A percentile compares a stretch with the other conserved stretches of the same genome.
These are phyloP conservation scores for Drosophila santomea DNA, from an alignment of 1,140 invertebrate genomes.

Conservation along the genomic window DNA sequence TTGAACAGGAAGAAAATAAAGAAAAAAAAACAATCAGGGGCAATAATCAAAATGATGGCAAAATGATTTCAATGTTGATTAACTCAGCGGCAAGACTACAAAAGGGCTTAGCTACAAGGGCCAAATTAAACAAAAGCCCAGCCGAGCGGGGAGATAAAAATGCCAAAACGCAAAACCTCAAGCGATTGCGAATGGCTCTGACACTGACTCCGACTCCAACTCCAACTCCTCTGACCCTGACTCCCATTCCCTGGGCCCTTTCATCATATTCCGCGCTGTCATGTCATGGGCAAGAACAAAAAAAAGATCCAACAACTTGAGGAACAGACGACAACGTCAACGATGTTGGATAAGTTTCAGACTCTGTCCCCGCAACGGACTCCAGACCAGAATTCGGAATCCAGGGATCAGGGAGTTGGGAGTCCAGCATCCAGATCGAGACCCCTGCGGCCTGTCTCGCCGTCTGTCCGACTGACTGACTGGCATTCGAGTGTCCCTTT, in stretches of 20 bases:
- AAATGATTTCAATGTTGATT: conserved; percentile 81
- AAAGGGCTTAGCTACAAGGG: conserved; percentile 67
- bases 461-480: conserved; percentile 42
- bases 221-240: conserved; percentile 30
- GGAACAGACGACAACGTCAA: conserved; percentile 72
- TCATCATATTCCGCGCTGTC: conserved; percentile 81
- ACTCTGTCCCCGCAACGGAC: conserved; percentile 59
- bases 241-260: conserved; percentile 57
- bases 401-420: not conserved
- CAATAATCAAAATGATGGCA: conserved; percentile 78
- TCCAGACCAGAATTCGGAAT: conserved; percentile 31
- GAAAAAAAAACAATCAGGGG: conserved; percentile 57
- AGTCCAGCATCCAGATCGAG: not conserved
- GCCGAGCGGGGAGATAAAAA: conserved; percentile 53
- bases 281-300: conserved; percentile 70
- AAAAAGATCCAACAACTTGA: conserved; percentile 35
- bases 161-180: conserved; percentile 46
- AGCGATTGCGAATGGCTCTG: conserved; percentile 25
- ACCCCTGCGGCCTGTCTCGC: conserved; percentile 51
- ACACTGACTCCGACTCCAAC: conserved; percentile 20
- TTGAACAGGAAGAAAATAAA: conserved; percentile 21
- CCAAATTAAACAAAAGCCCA: conserved; percentile 76
- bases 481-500: conserved; percentile 38
- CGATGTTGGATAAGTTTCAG: conserved; percentile 77
- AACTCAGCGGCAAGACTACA: conserved; percentile 74